Evolutionary conservation across 2,888 invertebrate species (phyloP).

Genomic region (Campoplex capitator): DNA sequence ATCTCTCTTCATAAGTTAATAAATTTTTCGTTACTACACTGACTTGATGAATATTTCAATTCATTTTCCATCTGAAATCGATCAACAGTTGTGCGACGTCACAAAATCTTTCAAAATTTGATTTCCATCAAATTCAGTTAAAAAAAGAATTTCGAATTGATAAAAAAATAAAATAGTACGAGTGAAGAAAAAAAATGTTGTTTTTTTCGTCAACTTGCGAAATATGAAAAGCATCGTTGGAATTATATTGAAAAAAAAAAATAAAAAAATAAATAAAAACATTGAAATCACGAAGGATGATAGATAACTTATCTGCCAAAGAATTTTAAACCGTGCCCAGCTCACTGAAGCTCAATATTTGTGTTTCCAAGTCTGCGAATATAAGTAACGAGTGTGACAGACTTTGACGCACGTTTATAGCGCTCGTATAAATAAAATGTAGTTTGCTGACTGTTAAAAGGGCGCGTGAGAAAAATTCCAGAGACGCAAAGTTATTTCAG

Average conservation of each 20-base stretch:
- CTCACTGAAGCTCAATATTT: not conserved
- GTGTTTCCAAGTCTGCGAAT: not conserved
- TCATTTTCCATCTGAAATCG: too few relatives aligned
- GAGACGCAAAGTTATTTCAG: not conserved
- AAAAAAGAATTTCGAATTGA: not conserved
- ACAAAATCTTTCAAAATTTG: too few relatives aligned
- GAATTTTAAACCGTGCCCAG: not conserved
- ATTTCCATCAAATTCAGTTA: too few relatives aligned
- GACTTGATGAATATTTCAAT: too few relatives aligned
- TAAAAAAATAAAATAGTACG: not conserved
- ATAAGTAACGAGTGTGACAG: not conserved
- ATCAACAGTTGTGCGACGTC: too few relatives aligned
- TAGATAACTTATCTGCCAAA: not conserved
- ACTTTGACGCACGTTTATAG: conserved; percentile 9
- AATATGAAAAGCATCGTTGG: too few relatives aligned
- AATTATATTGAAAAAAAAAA: not conserved
- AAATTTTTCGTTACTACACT: too few relatives aligned
- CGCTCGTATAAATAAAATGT: conserved; percentile 1
- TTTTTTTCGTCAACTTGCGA: not conserved
- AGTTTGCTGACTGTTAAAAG: not conserved
- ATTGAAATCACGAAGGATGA: not conserved
- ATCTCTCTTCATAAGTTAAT: too few relatives aligned
- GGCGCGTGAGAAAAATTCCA: not conserved
- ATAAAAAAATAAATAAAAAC: not conserved
- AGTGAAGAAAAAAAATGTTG: not conserved